Percentiles rank a stretch among this genome's conserved stretches.
Conservation (phyloP, 2,888 invertebrate genomes). For the Perizoma affinitatum region DNA sequence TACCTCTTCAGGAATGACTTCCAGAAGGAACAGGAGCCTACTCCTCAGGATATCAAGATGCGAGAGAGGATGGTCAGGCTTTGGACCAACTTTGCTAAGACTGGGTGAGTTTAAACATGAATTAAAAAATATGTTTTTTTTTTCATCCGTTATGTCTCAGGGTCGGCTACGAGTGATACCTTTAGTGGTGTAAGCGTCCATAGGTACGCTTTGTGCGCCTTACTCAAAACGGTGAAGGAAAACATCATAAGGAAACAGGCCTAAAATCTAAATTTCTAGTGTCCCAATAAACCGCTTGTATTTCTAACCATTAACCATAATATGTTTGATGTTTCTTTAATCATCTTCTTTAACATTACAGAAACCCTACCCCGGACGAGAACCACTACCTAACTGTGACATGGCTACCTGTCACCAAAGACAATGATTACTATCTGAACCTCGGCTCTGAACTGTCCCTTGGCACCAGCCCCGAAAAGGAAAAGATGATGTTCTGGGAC, state of each 20-base stretch:
- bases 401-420: conserved; percentile 71
- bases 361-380: conserved; percentile 76
- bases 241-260: too few relatives aligned
- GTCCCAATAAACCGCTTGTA: too few relatives aligned
- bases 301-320: too few relatives aligned
- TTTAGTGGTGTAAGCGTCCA: too few relatives aligned
- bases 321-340: background rate
- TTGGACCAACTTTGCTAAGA: conserved; percentile 79
- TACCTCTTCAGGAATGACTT: conserved; percentile 69
- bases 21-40: conserved; percentile 60
- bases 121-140: too few relatives aligned
- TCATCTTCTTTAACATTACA: conserved; percentile 43
- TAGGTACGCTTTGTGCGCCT: too few relatives aligned
- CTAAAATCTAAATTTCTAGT: too few relatives aligned
- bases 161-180: too few relatives aligned
- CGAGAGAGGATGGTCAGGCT: conserved; percentile 71
- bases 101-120: conserved; percentile 61
- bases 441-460: conserved; percentile 63
- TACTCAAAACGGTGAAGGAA: too few relatives aligned
- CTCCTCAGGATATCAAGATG: conserved; percentile 65
- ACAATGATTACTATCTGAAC: conserved; percentile 65
- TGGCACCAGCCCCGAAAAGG: conserved; percentile 60
- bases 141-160: too few relatives aligned
- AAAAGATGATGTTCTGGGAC: conserved; percentile 77
- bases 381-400: conserved; percentile 68